phyloP scores from a whole-genome alignment of 2,797 vertebrate genomes.

The Falco peregrinus region DNA sequence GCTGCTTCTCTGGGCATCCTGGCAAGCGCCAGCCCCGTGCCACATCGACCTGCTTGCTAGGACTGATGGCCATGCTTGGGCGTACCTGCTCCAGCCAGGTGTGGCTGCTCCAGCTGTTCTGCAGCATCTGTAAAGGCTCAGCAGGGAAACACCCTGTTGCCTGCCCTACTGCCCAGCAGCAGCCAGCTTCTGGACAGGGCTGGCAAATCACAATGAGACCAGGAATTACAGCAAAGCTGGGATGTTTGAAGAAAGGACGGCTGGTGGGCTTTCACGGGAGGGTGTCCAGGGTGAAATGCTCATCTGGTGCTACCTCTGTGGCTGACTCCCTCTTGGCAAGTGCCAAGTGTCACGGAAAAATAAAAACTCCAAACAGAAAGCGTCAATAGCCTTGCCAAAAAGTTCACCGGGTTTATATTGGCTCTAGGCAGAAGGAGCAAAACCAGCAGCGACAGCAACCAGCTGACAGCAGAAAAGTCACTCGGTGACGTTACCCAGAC shows the following conservation, averaged over 20 bases:
- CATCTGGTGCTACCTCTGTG: background rate
- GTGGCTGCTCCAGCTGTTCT: background rate
- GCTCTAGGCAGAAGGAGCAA: background rate
- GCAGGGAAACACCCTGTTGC: background rate
- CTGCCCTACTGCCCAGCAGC: background rate
- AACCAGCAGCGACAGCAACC: background rate
- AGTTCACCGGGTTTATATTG: background rate
- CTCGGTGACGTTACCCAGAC: background rate
- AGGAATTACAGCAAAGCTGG: background rate
- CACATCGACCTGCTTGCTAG: background rate
- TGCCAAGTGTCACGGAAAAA: background rate
- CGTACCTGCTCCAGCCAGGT: background rate
- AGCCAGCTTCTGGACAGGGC: too few relatives aligned
- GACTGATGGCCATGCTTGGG: background rate
- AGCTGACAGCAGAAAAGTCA: background rate
- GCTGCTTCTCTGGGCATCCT: background rate
- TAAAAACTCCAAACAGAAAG: background rate
- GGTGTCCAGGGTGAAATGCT: background rate
- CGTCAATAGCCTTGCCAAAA: background rate
- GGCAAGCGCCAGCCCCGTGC: background rate
- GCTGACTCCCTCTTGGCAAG: background rate
- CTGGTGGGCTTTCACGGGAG: too few relatives aligned
- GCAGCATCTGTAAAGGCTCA: background rate
- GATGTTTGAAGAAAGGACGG: accelerated
- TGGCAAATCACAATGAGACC: too few relatives aligned